Conservation (phyloP, 2,797 vertebrate genomes). For the Morus bassanus region DNA sequence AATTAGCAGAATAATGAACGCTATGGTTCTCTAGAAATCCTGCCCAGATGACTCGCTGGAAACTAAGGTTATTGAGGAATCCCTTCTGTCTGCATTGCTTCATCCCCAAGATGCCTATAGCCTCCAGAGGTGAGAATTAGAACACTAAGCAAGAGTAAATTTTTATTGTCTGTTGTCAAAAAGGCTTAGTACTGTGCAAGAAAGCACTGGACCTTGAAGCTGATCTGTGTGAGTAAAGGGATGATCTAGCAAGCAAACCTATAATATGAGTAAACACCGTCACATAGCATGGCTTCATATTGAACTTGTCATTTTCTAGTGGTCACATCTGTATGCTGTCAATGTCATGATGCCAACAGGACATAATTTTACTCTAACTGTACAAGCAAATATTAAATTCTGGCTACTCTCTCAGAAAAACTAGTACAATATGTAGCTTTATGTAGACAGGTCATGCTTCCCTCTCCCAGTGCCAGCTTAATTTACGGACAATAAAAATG, state of each 20-base stretch:
- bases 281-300: background rate
- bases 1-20: background rate
- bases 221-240: background rate
- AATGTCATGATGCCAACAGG: background rate
- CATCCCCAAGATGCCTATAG: background rate
- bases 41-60: background rate
- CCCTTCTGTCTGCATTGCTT: background rate
- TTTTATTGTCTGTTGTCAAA: background rate
- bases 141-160: background rate
- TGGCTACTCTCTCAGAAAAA: background rate
- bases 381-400: background rate
- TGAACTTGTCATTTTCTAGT: background rate
- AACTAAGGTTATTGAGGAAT: background rate
- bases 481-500: background rate
- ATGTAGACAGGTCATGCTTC: background rate
- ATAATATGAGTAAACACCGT: background rate
- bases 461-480: background rate
- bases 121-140: background rate
- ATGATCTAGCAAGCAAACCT: background rate
- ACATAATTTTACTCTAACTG: background rate
- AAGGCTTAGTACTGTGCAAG: background rate
- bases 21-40: background rate
- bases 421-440: background rate
- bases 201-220: background rate
- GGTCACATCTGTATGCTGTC: background rate